Conservation (phyloP, 2,797 vertebrate species). For the Salmo trutta region DNA sequence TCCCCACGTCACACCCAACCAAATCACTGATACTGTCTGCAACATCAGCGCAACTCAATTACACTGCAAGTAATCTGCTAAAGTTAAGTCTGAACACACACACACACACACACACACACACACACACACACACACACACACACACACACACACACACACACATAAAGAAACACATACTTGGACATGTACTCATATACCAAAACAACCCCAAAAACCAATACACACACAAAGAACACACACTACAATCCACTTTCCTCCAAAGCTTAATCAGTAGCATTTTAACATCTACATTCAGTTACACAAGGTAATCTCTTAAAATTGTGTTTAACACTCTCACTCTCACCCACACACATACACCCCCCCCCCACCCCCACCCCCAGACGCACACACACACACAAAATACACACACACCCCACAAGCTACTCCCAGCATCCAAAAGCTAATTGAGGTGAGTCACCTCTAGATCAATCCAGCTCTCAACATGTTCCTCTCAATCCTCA, state of each 20-base stretch:
- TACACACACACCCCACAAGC: neutral
- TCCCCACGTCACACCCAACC: neutral
- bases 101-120: neutral
- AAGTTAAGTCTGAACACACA: neutral
- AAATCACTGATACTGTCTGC: neutral
- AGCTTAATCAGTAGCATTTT: no score
- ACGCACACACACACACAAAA: neutral
- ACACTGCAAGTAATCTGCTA: slow-evolving; percentile 2
- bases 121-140: neutral
- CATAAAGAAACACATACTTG: neutral
- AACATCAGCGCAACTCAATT: neutral
- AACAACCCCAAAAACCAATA: neutral
- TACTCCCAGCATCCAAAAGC: neutral
- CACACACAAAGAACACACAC: neutral
- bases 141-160: slow-evolving; percentile 4
- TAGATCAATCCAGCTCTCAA: slow-evolving; percentile 18
- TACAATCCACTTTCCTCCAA: no score
- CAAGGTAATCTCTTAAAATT: no score
- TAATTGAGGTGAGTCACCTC: slow-evolving; percentile 10
- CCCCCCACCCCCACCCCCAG: no score
- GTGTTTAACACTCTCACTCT: no score
- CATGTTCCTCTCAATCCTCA: neutral
- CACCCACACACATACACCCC: neutral
- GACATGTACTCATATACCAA: no score
- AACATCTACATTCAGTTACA: no score